Evolutionary conservation across 2,888 invertebrate genomes (phyloP).

Genomic region (Lasioglossum oenotherae): DNA sequence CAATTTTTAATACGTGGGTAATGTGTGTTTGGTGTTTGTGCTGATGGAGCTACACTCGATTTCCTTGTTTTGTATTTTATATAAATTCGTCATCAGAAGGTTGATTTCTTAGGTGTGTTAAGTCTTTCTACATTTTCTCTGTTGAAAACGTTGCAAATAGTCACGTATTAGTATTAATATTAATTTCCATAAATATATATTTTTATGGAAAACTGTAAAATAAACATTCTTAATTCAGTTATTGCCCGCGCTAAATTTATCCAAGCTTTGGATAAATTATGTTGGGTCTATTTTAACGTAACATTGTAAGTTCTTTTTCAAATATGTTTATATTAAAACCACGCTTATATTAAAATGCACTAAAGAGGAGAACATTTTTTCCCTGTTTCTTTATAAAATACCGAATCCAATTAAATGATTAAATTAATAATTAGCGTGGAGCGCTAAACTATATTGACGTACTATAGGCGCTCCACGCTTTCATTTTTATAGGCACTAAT

Average conservation of each 20-base stretch:
- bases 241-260: too few relatives aligned
- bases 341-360: too few relatives aligned
- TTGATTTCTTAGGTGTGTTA: background rate
- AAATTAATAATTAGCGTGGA: too few relatives aligned
- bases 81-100: background rate
- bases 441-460: too few relatives aligned
- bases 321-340: too few relatives aligned
- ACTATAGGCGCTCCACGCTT: too few relatives aligned
- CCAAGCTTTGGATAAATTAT: background rate
- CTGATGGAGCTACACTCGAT: background rate
- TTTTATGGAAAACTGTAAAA: background rate
- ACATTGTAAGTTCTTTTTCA: too few relatives aligned
- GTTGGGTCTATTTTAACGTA: background rate
- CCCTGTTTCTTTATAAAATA: too few relatives aligned
- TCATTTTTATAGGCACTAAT: too few relatives aligned
- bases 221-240: background rate
- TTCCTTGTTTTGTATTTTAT: background rate
- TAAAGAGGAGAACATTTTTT: too few relatives aligned
- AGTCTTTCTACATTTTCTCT: background rate
- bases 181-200: background rate
- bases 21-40: background rate
- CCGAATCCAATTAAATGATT: too few relatives aligned
- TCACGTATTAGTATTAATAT: too few relatives aligned
- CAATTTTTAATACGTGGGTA: background rate
- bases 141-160: background rate